A percentile compares a stretch with the other conserved stretches of the same genome.
These are phyloP conservation scores for Nylanderia fulva DNA, from an alignment of 1,140 invertebrate genomes.

Conservation along the genomic window DNA sequence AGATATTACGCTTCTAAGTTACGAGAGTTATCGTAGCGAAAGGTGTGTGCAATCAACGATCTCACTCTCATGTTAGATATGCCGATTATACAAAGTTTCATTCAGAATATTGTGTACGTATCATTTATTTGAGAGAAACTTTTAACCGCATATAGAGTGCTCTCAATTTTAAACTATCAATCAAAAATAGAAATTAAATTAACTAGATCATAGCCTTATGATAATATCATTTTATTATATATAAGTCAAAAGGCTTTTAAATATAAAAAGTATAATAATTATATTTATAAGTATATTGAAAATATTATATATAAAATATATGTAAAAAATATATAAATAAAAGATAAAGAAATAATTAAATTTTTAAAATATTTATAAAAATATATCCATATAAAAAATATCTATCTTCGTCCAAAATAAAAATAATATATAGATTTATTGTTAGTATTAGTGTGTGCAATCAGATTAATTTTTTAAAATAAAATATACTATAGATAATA, in stretches of 20 bases:
- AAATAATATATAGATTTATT: background rate
- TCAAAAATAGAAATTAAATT: conserved; percentile 21
- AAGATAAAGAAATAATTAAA: too few relatives aligned
- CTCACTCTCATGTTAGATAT: conserved; percentile 33
- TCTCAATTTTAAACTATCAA: conserved; percentile 36
- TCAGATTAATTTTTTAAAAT: background rate
- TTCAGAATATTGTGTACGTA: background rate
- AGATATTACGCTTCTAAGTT: conserved; percentile 46
- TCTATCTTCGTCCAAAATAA: too few relatives aligned
- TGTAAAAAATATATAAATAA: too few relatives aligned
- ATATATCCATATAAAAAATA: background rate
- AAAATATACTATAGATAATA: background rate
- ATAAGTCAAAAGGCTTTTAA: too few relatives aligned
- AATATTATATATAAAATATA: too few relatives aligned
- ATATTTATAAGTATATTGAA: too few relatives aligned
- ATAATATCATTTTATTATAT: too few relatives aligned
- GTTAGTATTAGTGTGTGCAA: too few relatives aligned
- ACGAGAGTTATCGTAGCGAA: conserved; percentile 53
- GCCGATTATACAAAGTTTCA: conserved; percentile 38
- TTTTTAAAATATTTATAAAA: background rate
- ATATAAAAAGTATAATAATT: too few relatives aligned
- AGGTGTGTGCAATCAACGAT: conserved; percentile 37
- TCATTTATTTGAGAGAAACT: conserved; percentile 52
- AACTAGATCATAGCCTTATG: background rate
- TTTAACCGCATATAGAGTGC: background rate